A percentile compares a stretch with the other conserved stretches of the same genome.
Conservation (phyloP, 2,797 vertebrate genomes). For the Enteromius trimaculatus region DNA sequence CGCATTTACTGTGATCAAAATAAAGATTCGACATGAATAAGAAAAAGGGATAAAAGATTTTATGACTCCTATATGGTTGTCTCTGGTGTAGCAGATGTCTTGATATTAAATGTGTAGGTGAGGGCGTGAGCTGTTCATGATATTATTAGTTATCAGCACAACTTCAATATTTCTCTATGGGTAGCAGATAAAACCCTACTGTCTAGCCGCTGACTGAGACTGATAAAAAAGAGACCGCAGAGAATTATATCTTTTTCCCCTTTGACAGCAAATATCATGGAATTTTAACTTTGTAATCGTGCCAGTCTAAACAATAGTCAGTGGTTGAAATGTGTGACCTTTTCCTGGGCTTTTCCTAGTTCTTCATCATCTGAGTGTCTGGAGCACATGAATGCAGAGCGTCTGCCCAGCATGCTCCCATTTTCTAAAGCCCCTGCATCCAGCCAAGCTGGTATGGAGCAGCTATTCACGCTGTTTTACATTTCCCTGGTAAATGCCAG, state of each 20-base stretch:
- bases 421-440: conserved; percentile 38
- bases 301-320: conserved; percentile 40
- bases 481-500: conserved; percentile 56
- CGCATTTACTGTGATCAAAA: conserved; percentile 20
- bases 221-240: conserved; percentile 16
- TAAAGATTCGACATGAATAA: conserved; percentile 8
- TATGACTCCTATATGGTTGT: conserved; percentile 2
- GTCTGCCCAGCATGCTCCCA: conserved; percentile 31
- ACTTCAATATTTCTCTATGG: conserved; percentile 36
- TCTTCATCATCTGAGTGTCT: conserved; percentile 36
- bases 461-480: conserved; percentile 48
- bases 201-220: conserved; percentile 17
- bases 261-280: conserved; percentile 21
- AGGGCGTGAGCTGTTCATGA: neutral
- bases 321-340: conserved; percentile 18
- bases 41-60: neutral
- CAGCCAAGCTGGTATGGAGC: conserved; percentile 47
- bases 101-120: conserved; percentile 25
- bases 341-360: conserved; percentile 38
- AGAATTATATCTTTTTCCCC: neutral
- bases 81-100: neutral
- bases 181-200: conserved; percentile 14
- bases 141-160: conserved; percentile 36
- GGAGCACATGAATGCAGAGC: conserved; percentile 17
- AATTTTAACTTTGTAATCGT: conserved; percentile 18